Evolutionary conservation across 2,797 vertebrate species (phyloP), one percentile per base, ranked within the genome.

Genomic region (Choloepus didactylus): DNA sequence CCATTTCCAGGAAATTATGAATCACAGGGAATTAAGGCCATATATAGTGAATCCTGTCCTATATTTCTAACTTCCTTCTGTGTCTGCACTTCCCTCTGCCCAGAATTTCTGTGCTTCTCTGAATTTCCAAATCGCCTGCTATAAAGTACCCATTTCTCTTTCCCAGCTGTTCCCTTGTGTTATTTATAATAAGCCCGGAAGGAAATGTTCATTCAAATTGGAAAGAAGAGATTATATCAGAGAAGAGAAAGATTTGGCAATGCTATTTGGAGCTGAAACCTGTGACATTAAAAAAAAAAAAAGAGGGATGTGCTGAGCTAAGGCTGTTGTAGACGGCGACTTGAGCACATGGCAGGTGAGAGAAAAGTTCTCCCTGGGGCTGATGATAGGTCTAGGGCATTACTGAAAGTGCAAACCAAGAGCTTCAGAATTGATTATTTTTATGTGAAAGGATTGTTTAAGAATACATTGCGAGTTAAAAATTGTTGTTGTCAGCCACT

Each of bases 31-130:
- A 41, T 56, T 95, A 97, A 95, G 73, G n/a, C 54, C 59, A 54
- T 90, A 94, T 91, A 27, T 38, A 69, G 73, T 64, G 82, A 98
- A 93, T 92, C 94, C 83, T 92, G 92, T 87, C 90, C 82, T 97
- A 41, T 93, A 95, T 97, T 98, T 96, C 93, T 93, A 93, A 73
- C 66, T 73, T 59, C 79, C 18, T 51, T 91, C 95, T 98, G 94
- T 97, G 69, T 96, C 93, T 64, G 51, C 62, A 96, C 91, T 77
- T 97, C 86, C 95, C 89, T 97, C 89, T 96, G 86, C 16, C 46
- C 75, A 93, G 80, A 93, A 96, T 97, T 98, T 97, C 96, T 95
- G 92, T 97, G 88, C 77, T 91, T 95, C 91, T 97, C 69, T 96
- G 90, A 87, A 91, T 97, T 93, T 94, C 67, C 94, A 95, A 92